Conservation (phyloP, 2,113 vertebrate species). For the Morone saxatilis region DNA sequence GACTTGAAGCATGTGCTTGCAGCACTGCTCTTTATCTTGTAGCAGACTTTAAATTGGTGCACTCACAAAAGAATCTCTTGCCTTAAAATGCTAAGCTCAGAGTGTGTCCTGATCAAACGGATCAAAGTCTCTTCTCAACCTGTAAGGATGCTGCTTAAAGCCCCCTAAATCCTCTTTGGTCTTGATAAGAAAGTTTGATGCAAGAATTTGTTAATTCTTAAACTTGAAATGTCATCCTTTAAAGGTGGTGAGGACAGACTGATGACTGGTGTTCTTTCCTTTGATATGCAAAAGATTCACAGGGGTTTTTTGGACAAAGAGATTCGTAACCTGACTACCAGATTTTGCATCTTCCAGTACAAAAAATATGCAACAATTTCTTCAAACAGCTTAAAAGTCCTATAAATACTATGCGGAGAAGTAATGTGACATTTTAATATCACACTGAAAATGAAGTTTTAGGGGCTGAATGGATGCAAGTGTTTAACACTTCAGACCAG, state of each 20-base stretch:
- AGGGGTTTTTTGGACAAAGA: neutral
- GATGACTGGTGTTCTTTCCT: neutral
- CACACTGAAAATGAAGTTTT: too few species aligned
- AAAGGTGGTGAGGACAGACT: neutral
- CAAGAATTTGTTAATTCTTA: conserved; percentile 43
- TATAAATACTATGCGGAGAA: too few species aligned
- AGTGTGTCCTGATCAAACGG: conserved; percentile 58
- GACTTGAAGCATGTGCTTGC: conserved; percentile 15
- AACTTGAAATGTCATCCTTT: conserved; percentile 44
- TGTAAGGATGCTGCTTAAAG: conserved; percentile 30
- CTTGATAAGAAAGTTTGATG: conserved; percentile 42
- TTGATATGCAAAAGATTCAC: neutral
- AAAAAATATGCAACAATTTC: neutral
- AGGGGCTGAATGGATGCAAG: too few species aligned
- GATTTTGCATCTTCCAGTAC: neutral
- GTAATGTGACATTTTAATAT: too few species aligned
- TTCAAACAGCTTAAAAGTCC: neutral
- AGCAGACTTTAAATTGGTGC: conserved; percentile 43
- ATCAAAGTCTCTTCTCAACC: conserved; percentile 58
- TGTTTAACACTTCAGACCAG: too few species aligned
- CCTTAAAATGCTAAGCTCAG: conserved; percentile 45
- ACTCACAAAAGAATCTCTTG: conserved; percentile 35
- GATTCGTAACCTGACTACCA: neutral
- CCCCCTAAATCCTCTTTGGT: conserved; percentile 27
- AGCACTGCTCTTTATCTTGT: conserved; percentile 28